Percentiles rank a stretch among this genome's conserved stretches.
phyloP scores from a whole-genome alignment of 2,888 invertebrate species.

The Frankliniella intonsa region DNA sequence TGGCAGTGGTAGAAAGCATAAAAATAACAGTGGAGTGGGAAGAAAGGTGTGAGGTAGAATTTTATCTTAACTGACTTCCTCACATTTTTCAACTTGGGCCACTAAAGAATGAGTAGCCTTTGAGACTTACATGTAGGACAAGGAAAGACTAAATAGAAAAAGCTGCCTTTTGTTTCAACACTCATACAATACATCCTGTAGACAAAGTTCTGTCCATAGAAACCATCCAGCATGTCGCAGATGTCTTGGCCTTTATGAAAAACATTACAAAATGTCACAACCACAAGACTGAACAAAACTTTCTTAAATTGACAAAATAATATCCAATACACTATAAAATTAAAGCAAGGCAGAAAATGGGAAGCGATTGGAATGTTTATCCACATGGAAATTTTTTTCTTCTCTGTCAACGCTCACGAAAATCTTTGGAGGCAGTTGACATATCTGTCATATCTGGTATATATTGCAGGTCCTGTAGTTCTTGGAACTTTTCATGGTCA shows the following conservation, averaged over 20 bases:
- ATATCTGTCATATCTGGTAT: conserved; percentile 68
- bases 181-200: neutral
- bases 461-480: conserved; percentile 83
- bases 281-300: neutral
- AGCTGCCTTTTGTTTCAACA: neutral
- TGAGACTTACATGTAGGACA: neutral
- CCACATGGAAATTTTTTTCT: neutral
- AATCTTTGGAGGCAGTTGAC: conserved; percentile 66
- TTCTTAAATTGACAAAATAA: neutral
- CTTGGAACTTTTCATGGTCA: conserved; percentile 90
- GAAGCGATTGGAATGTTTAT: neutral
- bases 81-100: no score
- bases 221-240: no score
- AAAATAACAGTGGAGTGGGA: neutral
- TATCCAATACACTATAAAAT: neutral
- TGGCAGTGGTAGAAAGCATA: neutral
- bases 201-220: no score
- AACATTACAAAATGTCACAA: neutral
- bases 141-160: neutral
- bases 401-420: neutral
- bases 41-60: neutral
- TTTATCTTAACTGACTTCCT: neutral
- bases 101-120: no score
- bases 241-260: neutral
- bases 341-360: neutral